Percentiles rank a stretch among this genome's conserved stretches.
Evolutionary conservation across 2,888 invertebrate genomes (phyloP).

Genomic region (Blera fallax): DNA sequence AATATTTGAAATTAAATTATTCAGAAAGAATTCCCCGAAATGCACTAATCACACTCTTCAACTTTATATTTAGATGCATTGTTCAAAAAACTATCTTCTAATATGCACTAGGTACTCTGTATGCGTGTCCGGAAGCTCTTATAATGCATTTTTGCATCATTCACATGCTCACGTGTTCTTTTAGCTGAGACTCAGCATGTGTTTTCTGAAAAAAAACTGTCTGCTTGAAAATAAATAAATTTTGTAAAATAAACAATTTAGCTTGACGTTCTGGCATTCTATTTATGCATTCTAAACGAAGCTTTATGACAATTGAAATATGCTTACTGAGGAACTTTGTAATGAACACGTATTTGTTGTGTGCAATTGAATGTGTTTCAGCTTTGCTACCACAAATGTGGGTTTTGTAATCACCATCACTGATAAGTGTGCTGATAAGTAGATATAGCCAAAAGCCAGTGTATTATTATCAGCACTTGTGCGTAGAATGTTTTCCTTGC

Average conservation of each 20-base stretch:
- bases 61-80: not conserved
- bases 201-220: not conserved
- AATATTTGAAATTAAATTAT: too few relatives aligned
- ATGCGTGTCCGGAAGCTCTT: not conserved
- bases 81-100: not conserved
- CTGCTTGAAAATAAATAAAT: not conserved
- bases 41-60: not conserved
- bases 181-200: too few relatives aligned
- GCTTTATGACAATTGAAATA: too few relatives aligned
- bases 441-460: not conserved
- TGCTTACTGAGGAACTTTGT: too few relatives aligned
- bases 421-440: not conserved
- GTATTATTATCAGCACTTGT: not conserved
- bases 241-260: not conserved
- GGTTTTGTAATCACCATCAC: not conserved
- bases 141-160: not conserved
- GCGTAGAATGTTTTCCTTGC: not conserved
- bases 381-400: not conserved
- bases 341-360: not conserved
- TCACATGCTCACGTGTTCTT: conserved; percentile 27
- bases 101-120: not conserved
- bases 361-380: not conserved
- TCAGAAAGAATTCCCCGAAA: too few relatives aligned
- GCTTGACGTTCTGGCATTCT: not conserved
- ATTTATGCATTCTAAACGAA: not conserved